Percentiles rank a stretch among this genome's conserved stretches.
Conservation (phyloP, 1,140 invertebrate species). For the Drosophila santomea region DNA sequence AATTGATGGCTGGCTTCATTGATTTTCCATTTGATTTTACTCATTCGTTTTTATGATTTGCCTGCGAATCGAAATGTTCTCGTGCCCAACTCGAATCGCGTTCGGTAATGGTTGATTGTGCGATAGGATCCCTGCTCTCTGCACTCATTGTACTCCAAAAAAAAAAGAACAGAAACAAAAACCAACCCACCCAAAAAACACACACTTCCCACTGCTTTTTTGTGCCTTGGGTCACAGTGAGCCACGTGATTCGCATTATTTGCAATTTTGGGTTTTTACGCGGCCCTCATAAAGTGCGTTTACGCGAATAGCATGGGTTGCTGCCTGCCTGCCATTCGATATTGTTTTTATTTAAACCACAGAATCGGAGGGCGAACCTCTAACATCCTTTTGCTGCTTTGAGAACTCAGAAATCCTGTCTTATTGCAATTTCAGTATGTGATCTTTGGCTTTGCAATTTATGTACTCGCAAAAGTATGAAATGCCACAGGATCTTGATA, state of each 20-base stretch:
- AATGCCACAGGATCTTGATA: conserved; percentile 24
- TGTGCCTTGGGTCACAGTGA: conserved; percentile 45
- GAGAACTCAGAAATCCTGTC: background rate
- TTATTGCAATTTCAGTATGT: conserved; percentile 19
- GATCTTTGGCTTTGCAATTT: conserved; percentile 21
- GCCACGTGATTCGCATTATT: conserved; percentile 82
- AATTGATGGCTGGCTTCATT: conserved; percentile 78
- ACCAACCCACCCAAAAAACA: conserved; percentile 10
- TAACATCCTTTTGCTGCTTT: background rate
- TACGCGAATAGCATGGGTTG: background rate
- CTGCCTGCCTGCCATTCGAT: conserved; percentile 20
- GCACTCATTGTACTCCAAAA: conserved; percentile 32
- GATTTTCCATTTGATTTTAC: conserved; percentile 82
- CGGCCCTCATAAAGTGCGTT: conserved; percentile 50
- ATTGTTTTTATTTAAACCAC: conserved; percentile 57
- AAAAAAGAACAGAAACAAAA: too few relatives aligned
- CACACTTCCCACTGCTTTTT: conserved; percentile 35
- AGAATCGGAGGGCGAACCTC: conserved; percentile 32
- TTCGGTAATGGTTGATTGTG: conserved; percentile 78
- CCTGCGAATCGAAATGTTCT: conserved; percentile 75
- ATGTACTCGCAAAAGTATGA: conserved; percentile 28
- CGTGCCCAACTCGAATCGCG: conserved; percentile 76
- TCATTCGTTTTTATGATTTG: conserved; percentile 82
- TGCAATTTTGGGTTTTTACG: conserved; percentile 79
- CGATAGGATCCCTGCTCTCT: conserved; percentile 58